Evolutionary conservation across 2,888 invertebrate species (phyloP).

Genomic region (Periphyllus acericola): DNA sequence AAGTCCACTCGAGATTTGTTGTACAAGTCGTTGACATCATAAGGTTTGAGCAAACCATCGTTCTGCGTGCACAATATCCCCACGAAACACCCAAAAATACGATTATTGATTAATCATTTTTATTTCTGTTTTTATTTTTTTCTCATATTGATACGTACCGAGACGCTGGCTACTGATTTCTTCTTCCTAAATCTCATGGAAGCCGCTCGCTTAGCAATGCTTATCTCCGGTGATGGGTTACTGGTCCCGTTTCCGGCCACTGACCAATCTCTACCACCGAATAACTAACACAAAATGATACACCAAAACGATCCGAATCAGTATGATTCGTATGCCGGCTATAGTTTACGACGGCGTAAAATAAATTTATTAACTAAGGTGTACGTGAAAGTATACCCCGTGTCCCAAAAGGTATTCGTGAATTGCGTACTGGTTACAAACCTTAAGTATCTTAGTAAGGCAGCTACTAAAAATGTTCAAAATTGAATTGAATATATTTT

Average conservation of each 20-base stretch:
- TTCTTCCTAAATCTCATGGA: slow-evolving; percentile 77
- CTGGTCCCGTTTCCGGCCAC: slow-evolving; percentile 71
- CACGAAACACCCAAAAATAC: neutral
- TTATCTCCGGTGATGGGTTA: slow-evolving; percentile 69
- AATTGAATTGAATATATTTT: no score
- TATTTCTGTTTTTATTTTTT: neutral
- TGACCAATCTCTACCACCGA: slow-evolving; percentile 86
- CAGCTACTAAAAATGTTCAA: no score
- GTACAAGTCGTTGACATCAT: slow-evolving; percentile 45
- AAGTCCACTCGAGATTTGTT: slow-evolving; percentile 18
- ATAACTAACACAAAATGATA: slow-evolving; percentile 70
- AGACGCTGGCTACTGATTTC: slow-evolving; percentile 70
- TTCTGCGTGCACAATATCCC: neutral
- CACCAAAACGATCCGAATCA: neutral
- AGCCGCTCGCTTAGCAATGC: slow-evolving; percentile 72
- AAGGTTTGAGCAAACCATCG: slow-evolving; percentile 24
- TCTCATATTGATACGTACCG: neutral
- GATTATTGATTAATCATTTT: neutral
- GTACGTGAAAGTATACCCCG: no score
- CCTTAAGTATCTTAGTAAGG: no score
- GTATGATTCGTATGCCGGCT: no score
- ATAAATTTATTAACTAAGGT: no score
- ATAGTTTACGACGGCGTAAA: no score
- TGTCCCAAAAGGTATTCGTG: no score
- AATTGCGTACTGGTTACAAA: no score